These are phyloP conservation scores for Euschistus heros DNA, from an alignment of 1,140 invertebrate genomes.

Conservation along the genomic window DNA sequence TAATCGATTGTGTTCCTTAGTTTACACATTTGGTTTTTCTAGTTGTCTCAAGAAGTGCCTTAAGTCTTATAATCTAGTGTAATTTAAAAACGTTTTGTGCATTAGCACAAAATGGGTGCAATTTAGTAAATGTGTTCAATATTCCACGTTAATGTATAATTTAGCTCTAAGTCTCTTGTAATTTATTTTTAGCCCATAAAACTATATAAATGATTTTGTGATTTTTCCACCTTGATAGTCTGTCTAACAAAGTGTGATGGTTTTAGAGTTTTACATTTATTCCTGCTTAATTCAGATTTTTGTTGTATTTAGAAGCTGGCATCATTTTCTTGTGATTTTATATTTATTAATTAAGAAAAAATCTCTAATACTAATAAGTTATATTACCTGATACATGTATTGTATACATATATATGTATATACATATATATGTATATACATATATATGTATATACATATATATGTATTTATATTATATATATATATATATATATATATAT, in stretches of 20 bases:
- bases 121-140: constrained; percentile 24
- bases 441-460: too few relatives aligned
- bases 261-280: not conserved
- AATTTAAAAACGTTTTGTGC: constrained; percentile 15
- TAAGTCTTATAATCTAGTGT: constrained; percentile 16
- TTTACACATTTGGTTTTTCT: constrained; percentile 1
- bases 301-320: constrained; percentile 12
- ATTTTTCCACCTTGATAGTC: constrained; percentile 21
- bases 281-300: constrained; percentile 9
- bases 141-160: constrained; percentile 20
- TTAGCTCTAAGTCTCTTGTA: constrained; percentile 16
- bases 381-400: constrained; percentile 19
- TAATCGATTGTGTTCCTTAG: constrained; percentile 16
- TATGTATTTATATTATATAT: too few relatives aligned
- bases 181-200: constrained; percentile 18
- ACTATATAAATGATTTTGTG: constrained; percentile 18
- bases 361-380: constrained; percentile 23
- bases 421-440: too few relatives aligned
- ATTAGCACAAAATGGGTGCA: constrained; percentile 21
- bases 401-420: constrained; percentile 7
- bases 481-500: too few relatives aligned
- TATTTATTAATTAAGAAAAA: constrained; percentile 16
- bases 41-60: constrained; percentile 18
- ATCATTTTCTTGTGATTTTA: constrained; percentile 22
- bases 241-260: constrained; percentile 9